These are phyloP conservation scores for Drosophila seguyi DNA, from an alignment of 1,140 invertebrate species.

Conservation along the genomic window DNA sequence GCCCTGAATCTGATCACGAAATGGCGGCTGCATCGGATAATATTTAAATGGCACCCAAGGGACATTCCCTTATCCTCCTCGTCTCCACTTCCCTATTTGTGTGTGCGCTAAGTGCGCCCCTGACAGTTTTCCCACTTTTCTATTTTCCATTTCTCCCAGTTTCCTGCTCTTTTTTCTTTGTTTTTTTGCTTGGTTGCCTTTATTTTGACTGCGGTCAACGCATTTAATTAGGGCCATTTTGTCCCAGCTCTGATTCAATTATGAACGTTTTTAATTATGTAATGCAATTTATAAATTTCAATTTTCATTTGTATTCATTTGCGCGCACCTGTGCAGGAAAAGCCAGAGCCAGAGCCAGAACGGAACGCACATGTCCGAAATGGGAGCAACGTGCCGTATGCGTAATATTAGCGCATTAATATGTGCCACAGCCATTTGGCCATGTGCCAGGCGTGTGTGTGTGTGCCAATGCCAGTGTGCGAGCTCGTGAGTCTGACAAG, in stretches of 20 bases:
- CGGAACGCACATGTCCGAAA: slow-evolving; percentile 11
- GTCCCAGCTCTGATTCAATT: slow-evolving; percentile 22
- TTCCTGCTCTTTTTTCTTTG: slow-evolving; percentile 1
- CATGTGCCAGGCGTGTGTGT: slow-evolving; percentile 9
- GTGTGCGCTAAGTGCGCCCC: neutral
- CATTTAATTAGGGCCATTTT: slow-evolving; percentile 27
- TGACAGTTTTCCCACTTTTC: slow-evolving; percentile 21
- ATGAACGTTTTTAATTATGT: slow-evolving; percentile 43
- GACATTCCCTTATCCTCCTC: neutral
- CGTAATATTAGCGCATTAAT: slow-evolving; percentile 71
- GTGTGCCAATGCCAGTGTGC: neutral
- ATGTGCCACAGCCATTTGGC: slow-evolving; percentile 32
- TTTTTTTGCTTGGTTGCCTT: neutral
- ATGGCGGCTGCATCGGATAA: slow-evolving; percentile 31
- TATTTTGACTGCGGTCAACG: slow-evolving; percentile 16
- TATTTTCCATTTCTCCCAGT: slow-evolving; percentile 16
- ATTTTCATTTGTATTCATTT: slow-evolving; percentile 56
- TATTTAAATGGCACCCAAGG: slow-evolving; percentile 20
- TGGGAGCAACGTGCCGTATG: slow-evolving; percentile 59
- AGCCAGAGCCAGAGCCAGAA: neutral
- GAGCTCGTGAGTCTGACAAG: slow-evolving; percentile 43
- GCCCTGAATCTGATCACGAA: slow-evolving; percentile 34
- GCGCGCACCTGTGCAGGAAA: slow-evolving; percentile 39
- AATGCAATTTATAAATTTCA: slow-evolving; percentile 58
- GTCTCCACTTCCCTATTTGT: neutral